Base-by-base conservation (phyloP, 1,140 invertebrate species). In the Mercenaria mercenaria region DNA sequence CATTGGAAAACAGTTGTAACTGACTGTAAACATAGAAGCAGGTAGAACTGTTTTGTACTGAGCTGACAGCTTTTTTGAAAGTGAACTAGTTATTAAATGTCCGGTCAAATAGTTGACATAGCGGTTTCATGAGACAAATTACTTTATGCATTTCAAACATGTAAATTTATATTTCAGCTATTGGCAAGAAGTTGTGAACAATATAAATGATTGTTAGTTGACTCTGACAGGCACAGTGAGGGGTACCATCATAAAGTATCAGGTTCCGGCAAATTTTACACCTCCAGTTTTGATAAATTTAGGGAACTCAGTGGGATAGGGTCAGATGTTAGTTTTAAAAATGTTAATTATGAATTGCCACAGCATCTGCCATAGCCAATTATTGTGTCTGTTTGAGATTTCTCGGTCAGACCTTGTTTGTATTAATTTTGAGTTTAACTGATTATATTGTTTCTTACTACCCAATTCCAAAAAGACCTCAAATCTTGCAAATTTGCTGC, bases 281-380 rank as follows among this genome's bases (percentile, higher is more conserved):
- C 34, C 76, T 79, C 50, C 1, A 13, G 29, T 79, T 79, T 79
- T 59, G 76, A 79, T 79, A 56, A 50, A 79, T 79, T 79, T 79
- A 79, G 50, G 26, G 43, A 37, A 23, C 32, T 29, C 76, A 37
- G 32, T 52, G 76, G 76, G 76, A 56, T 56, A 52, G 47, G 76
- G 76, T 79, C 50, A 79, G 47, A 50, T 79, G 76, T 79, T 52
- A 79, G 76, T 79, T 79, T 50, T 79, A 79, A 79, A 79, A 79
- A 79, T 79, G 76, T 79, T 79, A 52, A 79, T 79, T 79, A 56
- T 56, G 23, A 34, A 59, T 79, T 79, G 32, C 10, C 47, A 56
- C 13, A 50, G 76, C 26, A 56, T 37, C 47, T 79, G 76, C 47
- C 76, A 79, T 1, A 29, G 67, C 67, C 20, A 64, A 29, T 29